Base-by-base conservation (phyloP, 2,113 vertebrate genomes). In the Urocynchramus pylzowi region DNA sequence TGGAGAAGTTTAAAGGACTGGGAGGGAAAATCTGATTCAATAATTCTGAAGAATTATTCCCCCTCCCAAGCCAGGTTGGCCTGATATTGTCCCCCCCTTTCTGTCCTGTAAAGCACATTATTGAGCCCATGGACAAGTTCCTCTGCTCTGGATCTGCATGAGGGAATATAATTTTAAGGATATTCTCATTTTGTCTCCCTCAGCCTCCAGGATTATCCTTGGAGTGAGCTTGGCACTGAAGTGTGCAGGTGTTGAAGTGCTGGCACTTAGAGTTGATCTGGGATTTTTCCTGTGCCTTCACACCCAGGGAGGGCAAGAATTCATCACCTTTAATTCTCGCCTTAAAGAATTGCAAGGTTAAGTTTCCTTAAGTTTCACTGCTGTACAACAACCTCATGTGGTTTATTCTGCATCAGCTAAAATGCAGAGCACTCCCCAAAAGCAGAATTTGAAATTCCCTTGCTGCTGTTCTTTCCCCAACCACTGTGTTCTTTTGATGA, bases 321-420 rank as follows among this genome's bases (percentile, higher is more conserved):
- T 15, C 3, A 20, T 31, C 63, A 42, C 6, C 21, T 30, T 67
- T 17, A 50, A 22, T 23, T 47, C 5, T 44, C 52, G 22, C 41
- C 37, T 10, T n/a, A 6, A 27, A 35, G 56, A 57, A 31, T 27
- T 9, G 39, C 14, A 39, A 37, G 26, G 10, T 64, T 54, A 8
- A 10, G 13, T 63, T 74, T 84, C 24, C 30, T 4, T 3, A 2
- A 9, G 2, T 60, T 67, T 28, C 44, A 5, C 50, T 78, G 47
- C 65, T 45, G 0, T 0, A 0, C 37, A 54, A 8, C 9, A 5
- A 16, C 11, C 18, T 70, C 1, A 0, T 3, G 13, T 16, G 19
- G 19, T 74, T 93, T 17, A 5, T 33, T 64, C 45, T 45, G 0
- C 3, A 11, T 26, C 26, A 50, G n/a, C 53, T 59, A 8, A 45